Evolutionary conservation across 2,797 vertebrate species (phyloP), one percentile per base, ranked within the genome.

Genomic region (Artibeus jamaicensis): DNA sequence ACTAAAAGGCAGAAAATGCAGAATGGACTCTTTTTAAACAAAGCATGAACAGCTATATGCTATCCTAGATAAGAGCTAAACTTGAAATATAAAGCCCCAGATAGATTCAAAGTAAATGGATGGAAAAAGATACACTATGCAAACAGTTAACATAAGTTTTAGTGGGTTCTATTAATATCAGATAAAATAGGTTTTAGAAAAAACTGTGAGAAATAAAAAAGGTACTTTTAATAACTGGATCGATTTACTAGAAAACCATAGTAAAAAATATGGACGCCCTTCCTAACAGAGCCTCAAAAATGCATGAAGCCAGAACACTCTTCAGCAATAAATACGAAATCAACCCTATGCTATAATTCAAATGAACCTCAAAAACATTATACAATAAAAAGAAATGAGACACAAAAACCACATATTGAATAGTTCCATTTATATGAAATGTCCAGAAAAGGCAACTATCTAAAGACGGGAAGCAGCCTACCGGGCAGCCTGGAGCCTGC

Each of bases 101-200:
- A 15, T 21, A 53, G 14, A 11, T 2, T 44, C 50, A 76, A 82
- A 76, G 46, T 71, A 76, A 89, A 50, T 15, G 12, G 32, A 44
- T 71, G 12, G n/a, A 46, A 85, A 87, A 76, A 39, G n/a, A 53
- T 34, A 86, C 2, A 79, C 6, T 57, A 62, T 44, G 29, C 18
- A 32, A 86, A 70, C 7, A 81, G 68, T 59, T 59, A 82, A 79
- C 14, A 2, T 89, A 73, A 48, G 62, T n/a, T 57, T 29, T 37
- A 74, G 46, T 79, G 1, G n/a, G 55, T 11, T 92, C 44, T 78
- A 48, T 44, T 81, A 50, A 67, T 59, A 87, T 37, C 46, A 89
- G 50, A 70, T 39, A 92, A 86, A 96, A 82, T 4, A 89, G 24
- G 39, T 89, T 71, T 93, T 84, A 88, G 50, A 77, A n/a, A 94